Evolutionary conservation across 2,797 vertebrate genomes (phyloP).

Genomic region (Xerus rutilus): DNA sequence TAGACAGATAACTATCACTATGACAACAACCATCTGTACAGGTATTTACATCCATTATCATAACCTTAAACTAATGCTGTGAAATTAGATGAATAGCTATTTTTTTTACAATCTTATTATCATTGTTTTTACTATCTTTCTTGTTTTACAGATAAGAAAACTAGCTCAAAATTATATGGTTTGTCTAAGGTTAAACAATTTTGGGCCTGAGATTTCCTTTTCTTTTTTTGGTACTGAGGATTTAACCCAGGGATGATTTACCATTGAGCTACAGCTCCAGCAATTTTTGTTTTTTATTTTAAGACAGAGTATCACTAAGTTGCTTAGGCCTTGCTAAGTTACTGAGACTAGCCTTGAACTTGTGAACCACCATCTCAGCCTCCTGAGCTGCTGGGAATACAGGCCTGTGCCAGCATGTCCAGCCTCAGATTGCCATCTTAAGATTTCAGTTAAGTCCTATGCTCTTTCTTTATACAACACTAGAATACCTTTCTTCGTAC

Average conservation of each 20-base stretch:
- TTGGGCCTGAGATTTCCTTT: not conserved
- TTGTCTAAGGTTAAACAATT: constrained; percentile 12
- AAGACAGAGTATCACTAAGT: too few relatives aligned
- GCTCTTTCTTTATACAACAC: not conserved
- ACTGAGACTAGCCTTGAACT: too few relatives aligned
- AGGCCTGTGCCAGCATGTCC: too few relatives aligned
- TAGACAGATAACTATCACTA: constrained; percentile 44
- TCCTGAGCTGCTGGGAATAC: too few relatives aligned
- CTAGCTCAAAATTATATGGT: not conserved
- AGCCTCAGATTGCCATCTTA: constrained; percentile 18
- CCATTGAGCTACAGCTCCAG: too few relatives aligned
- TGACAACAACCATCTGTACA: constrained; percentile 26
- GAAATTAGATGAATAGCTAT: constrained; percentile 12
- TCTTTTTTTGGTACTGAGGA: too few relatives aligned
- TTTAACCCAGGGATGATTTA: too few relatives aligned
- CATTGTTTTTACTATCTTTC: constrained; percentile 48
- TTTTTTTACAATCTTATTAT: constrained; percentile 16
- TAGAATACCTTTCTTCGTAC: not conserved
- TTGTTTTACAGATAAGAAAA: constrained; percentile 54
- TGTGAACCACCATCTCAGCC: too few relatives aligned
- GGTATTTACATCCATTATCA: constrained; percentile 57
- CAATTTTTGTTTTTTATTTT: too few relatives aligned
- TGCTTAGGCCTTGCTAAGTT: too few relatives aligned
- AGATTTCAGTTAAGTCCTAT: constrained; percentile 22
- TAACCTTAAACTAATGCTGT: constrained; percentile 36